These are phyloP conservation scores for Drosophila tripunctata DNA, from an alignment of 2,888 invertebrate genomes.

Conservation along the genomic window DNA sequence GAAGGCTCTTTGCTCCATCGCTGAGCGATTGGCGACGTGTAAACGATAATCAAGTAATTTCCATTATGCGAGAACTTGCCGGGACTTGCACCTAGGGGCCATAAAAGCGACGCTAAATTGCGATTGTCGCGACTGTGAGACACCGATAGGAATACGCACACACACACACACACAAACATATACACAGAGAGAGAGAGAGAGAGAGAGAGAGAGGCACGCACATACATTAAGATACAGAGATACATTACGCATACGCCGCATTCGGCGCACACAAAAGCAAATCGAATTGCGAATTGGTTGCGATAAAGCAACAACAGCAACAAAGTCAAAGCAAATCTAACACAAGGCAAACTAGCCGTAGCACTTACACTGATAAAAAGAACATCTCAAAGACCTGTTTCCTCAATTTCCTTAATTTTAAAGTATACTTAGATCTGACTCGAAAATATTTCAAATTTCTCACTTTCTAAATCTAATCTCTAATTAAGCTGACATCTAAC, in stretches of 20 bases:
- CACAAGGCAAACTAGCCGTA: slow-evolving; percentile 33
- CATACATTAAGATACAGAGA: slow-evolving; percentile 11
- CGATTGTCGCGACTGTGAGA: slow-evolving; percentile 73
- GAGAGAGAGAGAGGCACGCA: slow-evolving; percentile 4
- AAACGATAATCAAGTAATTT: slow-evolving; percentile 79
- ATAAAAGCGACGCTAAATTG: slow-evolving; percentile 73
- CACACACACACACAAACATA: slow-evolving; percentile 14
- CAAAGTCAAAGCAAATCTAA: slow-evolving; percentile 48
- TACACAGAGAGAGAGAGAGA: not conserved
- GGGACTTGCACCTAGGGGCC: slow-evolving; percentile 55
- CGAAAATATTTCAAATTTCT: too few relatives aligned
- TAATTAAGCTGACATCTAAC: too few relatives aligned
- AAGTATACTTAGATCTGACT: too few relatives aligned
- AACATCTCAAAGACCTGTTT: too few relatives aligned
- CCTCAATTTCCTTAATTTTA: too few relatives aligned
- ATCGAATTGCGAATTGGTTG: slow-evolving; percentile 76
- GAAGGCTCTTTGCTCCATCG: not conserved
- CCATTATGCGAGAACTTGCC: slow-evolving; percentile 64
- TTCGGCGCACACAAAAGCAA: slow-evolving; percentile 73
- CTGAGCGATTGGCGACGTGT: slow-evolving; percentile 78
- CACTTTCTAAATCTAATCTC: too few relatives aligned
- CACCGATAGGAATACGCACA: slow-evolving; percentile 37
- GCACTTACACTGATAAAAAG: not conserved
- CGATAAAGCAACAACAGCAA: slow-evolving; percentile 64
- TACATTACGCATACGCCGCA: slow-evolving; percentile 76